Evolutionary conservation across 2,797 vertebrate genomes (phyloP).

Genomic region (Carcharodon carcharias): DNA sequence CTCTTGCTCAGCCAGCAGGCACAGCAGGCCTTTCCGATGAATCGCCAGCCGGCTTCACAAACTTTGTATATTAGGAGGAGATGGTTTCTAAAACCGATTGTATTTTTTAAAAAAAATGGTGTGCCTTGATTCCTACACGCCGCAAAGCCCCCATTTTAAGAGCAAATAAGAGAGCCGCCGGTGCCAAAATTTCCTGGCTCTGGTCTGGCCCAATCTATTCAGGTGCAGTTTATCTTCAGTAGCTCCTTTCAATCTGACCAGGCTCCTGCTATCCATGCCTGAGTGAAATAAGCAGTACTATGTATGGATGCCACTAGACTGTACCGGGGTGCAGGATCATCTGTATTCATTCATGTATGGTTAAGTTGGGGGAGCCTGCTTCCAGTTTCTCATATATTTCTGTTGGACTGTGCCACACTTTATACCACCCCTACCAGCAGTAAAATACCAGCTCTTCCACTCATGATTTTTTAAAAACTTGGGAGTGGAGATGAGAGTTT

Average conservation of each 20-base stretch:
- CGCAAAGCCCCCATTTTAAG: not conserved
- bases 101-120: not conserved
- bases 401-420: not conserved
- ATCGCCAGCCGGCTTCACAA: not conserved
- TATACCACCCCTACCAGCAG: not conserved
- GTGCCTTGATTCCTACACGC: not conserved
- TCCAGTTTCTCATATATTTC: not conserved
- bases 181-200: not conserved
- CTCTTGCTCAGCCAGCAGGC: not conserved
- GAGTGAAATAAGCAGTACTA: not conserved
- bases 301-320: not conserved
- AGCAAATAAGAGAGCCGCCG: not conserved
- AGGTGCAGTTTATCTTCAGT: slow-evolving; percentile 3
- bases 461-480: not conserved
- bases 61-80: slow-evolving; percentile 29
- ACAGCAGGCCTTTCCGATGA: not conserved
- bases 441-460: not conserved
- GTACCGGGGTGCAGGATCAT: not conserved
- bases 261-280: not conserved
- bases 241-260: too few relatives aligned
- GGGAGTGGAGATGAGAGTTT: not conserved
- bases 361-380: not conserved
- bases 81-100: not conserved
- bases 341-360: not conserved
- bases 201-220: not conserved